A percentile compares a stretch with the other conserved stretches of the same genome.
phyloP scores from a whole-genome alignment of 2,113 vertebrate species.

The Sapayoa aenigma region DNA sequence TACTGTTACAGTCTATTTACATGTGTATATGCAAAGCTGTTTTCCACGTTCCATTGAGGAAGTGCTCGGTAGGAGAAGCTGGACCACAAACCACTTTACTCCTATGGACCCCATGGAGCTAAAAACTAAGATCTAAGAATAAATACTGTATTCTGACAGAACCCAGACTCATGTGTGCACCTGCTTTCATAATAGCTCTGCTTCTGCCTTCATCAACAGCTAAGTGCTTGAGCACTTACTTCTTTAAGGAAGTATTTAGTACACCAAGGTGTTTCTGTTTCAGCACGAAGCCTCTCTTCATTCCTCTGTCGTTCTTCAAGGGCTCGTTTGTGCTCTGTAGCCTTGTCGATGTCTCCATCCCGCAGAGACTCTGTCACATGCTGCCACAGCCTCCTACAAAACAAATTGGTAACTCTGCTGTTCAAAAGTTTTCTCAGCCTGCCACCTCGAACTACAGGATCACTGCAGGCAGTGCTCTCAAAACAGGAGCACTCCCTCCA shows the following conservation, averaged over 20 bases:
- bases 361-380: conserved; percentile 88
- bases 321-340: conserved; percentile 90
- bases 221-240: conserved; percentile 65
- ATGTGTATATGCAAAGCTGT: fast-evolving
- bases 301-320: conserved; percentile 91
- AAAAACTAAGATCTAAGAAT: neutral
- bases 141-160: neutral
- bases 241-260: conserved; percentile 91
- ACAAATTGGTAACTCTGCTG: neutral
- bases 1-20: neutral
- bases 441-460: neutral
- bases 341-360: conserved; percentile 91
- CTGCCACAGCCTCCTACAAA: conserved; percentile 88
- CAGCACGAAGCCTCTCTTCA: conserved; percentile 87
- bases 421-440: neutral
- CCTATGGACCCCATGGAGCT: neutral
- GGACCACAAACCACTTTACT: neutral
- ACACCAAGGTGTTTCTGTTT: conserved; percentile 87
- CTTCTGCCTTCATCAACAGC: neutral
- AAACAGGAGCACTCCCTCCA: neutral
- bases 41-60: fast-evolving
- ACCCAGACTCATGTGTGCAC: neutral
- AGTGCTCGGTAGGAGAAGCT: neutral
- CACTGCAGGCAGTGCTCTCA: fast-evolving
- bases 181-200: neutral